Base-by-base conservation (phyloP, 2,113 vertebrate genomes). In the Prochilodus magdalenae region DNA sequence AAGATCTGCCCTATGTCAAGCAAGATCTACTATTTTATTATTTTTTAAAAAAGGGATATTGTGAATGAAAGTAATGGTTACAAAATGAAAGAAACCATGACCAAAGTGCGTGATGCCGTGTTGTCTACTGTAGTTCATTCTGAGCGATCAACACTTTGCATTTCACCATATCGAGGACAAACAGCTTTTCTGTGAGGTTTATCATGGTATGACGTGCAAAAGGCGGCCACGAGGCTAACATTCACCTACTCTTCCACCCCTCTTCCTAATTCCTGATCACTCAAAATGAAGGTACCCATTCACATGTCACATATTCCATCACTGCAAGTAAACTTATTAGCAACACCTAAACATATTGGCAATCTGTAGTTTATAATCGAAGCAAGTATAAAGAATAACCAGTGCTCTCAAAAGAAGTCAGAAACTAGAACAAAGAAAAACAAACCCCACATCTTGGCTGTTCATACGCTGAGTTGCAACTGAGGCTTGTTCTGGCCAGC, bases 361-460 rank as follows among this genome's bases (percentile, higher is more conserved):
- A 74, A 74, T 57, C 44, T 49, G 71, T 36, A 74, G 24, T 22
- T 73, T 74, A 66, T 55, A 63, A 29, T 36, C 53, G 20, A 49
- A 72, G 55, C 24, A 60, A 44, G 62, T 30, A 57, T 20, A 80
- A 65, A 60, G 4, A 79, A 72, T 22, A 69, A 40, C 30, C 30
- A 81, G 53, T 59, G 70, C 70, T 80, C 18, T 30, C 18, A 36
- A 70, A 44, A 66, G 18, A 66, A 78, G 24, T 55, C 15, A 70
- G 4, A 85, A 75, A 85, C 60, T 36, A 36, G 22, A 55, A 27
- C 22, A 5, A 4, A 59, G 36, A 18, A 29, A 53, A 75, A 71
- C 40, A 26, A 47, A 76, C 40, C 75, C 74, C 14, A 85, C 16
- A 78, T 74, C 83, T 85, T 89, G 89, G 90, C 88, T 90, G 89